Base-by-base conservation (phyloP, 2,888 invertebrate species). In the Loripinus fragilis region DNA sequence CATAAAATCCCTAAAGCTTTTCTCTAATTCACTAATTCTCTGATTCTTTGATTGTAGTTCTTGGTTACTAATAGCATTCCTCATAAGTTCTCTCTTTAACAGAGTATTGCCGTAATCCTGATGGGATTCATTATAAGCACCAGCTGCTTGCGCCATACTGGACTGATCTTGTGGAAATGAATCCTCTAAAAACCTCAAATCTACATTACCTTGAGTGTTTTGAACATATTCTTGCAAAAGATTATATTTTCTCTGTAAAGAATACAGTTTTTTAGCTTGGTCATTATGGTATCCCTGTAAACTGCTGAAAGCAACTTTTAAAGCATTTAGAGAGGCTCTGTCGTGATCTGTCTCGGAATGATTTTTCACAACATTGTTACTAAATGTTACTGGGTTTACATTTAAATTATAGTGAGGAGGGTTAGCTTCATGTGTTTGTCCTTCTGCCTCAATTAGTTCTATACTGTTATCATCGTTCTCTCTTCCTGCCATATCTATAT, bases 261-360 rank as follows among this genome's bases (percentile, higher is more conserved):
- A 52, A 25, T 76, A 74, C 23, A 64, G 28, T 30, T 73, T 74
- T 42, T 50, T 75, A 10, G 73, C 71, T 48, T 78, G 55, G 25
- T 86, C 87, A 80, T 87, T 87, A 67, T 85, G 83, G n/a, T 86
- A 83, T 71, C 85, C 85, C 68, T 88, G 86, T 69, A 89, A 75
- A 55, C 85, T 83, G 12, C 67, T 73, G 71, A 87, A 88, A n/a
- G 88, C 89, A 8, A 85, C 84, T 64, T 84, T 81, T 17, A 89
- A 77, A 15, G 88, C 89, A 78, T 86, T 87, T 28, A 84, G 64
- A 2, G 88, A 83, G 8, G 80, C 86, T 17, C 23, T 74, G 55
- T 76, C 65, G n/a, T 60, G 30, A 5, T 64, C 65, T 8, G 65
- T 35, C 41, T 66, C 52, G 15, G 60, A 17, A 1, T 60, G 60